A percentile compares a stretch with the other conserved stretches of the same genome.
Conservation (phyloP, 2,113 vertebrate species). For the Canis aureus region DNA sequence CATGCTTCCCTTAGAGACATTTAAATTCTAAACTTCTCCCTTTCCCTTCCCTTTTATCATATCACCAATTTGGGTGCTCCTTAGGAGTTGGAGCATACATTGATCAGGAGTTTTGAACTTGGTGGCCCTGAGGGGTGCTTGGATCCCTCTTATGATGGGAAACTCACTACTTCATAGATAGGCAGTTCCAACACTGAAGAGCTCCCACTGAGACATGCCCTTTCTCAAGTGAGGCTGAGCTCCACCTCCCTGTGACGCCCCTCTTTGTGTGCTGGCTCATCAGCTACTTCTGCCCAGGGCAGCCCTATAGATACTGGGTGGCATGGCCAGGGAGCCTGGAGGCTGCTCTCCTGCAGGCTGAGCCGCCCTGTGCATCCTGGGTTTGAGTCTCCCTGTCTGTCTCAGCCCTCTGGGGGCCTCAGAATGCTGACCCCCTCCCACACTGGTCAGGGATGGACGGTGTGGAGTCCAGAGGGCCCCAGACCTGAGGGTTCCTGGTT, state of each 20-base stretch:
- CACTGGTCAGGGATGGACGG: neutral
- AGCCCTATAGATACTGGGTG: neutral
- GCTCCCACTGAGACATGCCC: accelerated
- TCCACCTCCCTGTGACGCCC: neutral
- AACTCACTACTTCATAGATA: neutral
- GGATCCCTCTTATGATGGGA: neutral
- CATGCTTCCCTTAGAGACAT: neutral
- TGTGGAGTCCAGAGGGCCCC: neutral
- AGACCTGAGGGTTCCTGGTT: neutral
- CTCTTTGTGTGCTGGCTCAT: neutral
- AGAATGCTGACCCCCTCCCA: neutral
- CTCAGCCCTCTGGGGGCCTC: neutral
- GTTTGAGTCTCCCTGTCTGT: neutral
- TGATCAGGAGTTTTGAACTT: neutral
- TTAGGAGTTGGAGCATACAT: neutral
- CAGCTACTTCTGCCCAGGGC: neutral
- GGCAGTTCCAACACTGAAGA: neutral
- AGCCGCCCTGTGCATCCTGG: neutral
- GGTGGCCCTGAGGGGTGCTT: neutral
- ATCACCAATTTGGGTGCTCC: neutral
- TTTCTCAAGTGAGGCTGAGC: neutral
- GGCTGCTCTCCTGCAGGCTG: neutral
- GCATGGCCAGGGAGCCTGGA: neutral
- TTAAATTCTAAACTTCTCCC: neutral
- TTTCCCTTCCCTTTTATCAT: neutral